These are phyloP conservation scores for Apostichopus parvimensis DNA, from an alignment of 35 echinoderm and acorn worm species.

Conservation along the genomic window DNA sequence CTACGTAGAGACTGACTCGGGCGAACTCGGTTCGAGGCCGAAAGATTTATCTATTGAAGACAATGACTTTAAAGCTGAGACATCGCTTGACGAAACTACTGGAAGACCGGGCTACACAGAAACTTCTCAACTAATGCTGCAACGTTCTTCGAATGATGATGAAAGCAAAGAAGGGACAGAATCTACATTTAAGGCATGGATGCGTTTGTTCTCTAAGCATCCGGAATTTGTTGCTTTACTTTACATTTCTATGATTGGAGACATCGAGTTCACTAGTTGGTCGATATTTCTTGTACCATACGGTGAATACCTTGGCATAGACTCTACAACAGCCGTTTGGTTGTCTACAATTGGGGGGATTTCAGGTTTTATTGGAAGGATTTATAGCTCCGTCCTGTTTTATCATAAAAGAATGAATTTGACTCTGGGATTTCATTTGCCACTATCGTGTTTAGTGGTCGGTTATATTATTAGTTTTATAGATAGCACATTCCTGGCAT, in stretches of 20 bases:
- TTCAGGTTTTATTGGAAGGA: background rate
- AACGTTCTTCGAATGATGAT: background rate
- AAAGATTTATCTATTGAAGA: background rate
- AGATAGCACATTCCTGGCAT: background rate
- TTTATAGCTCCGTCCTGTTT: background rate
- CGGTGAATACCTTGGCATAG: slow-evolving; percentile 25
- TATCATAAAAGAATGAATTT: slow-evolving; percentile 6
- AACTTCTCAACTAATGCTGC: slow-evolving; percentile 5
- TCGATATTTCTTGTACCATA: slow-evolving; percentile 31
- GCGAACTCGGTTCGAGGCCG: background rate
- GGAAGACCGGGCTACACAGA: background rate
- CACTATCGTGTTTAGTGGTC: background rate
- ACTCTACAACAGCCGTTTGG: slow-evolving; percentile 21
- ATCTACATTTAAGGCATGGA: background rate
- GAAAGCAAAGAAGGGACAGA: background rate
- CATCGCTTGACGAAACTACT: background rate
- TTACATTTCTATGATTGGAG: background rate
- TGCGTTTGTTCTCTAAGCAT: background rate
- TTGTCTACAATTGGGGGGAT: slow-evolving; percentile 25
- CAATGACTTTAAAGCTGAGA: background rate
- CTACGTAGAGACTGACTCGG: too few species aligned
- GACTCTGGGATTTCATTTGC: background rate
- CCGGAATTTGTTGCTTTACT: background rate
- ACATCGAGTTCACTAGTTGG: slow-evolving; percentile 10
- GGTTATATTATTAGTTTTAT: slow-evolving; percentile 16